A percentile compares a stretch with the other conserved stretches of the same genome.
These are phyloP conservation scores for Argyra leucocephala DNA, from an alignment of 2,888 invertebrate species.

Conservation along the genomic window DNA sequence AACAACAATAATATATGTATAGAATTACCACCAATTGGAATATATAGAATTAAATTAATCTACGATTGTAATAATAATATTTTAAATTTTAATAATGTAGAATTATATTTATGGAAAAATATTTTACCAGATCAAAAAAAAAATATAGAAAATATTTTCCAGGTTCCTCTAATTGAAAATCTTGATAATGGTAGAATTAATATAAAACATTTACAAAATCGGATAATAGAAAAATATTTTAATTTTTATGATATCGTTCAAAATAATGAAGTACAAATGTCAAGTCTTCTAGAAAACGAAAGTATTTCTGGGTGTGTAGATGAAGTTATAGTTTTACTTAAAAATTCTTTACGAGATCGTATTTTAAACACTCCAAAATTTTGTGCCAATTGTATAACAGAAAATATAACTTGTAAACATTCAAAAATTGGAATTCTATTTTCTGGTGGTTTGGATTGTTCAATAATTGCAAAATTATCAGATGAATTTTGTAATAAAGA, in stretches of 20 bases:
- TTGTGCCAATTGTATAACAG: constrained; percentile 52
- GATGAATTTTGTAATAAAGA: constrained; percentile 55
- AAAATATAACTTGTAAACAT: constrained; percentile 45
- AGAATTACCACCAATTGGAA: constrained; percentile 56
- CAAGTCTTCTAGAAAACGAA: constrained; percentile 40
- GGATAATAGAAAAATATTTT: neutral
- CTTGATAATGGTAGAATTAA: neutral
- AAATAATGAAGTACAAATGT: constrained; percentile 1
- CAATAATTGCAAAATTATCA: constrained; percentile 74
- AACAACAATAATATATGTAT: constrained; percentile 40
- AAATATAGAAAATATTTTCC: constrained; percentile 20
- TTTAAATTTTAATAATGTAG: constrained; percentile 35
- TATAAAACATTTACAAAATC: neutral
- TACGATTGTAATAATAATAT: neutral
- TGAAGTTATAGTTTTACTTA: constrained; percentile 47
- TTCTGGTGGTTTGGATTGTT: constrained; percentile 94
- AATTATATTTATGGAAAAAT: constrained; percentile 31
- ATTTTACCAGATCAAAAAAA: constrained; percentile 13
- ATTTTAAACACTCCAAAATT: constrained; percentile 52
- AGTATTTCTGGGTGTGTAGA: constrained; percentile 22
- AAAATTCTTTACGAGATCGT: constrained; percentile 52
- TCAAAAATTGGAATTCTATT: constrained; percentile 73
- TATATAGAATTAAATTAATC: constrained; percentile 42
- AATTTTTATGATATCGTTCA: neutral
- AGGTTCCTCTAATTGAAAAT: constrained; percentile 18